Evolutionary conservation across 2,888 invertebrate genomes (phyloP).

Genomic region (Dicyrtoma fusca): DNA sequence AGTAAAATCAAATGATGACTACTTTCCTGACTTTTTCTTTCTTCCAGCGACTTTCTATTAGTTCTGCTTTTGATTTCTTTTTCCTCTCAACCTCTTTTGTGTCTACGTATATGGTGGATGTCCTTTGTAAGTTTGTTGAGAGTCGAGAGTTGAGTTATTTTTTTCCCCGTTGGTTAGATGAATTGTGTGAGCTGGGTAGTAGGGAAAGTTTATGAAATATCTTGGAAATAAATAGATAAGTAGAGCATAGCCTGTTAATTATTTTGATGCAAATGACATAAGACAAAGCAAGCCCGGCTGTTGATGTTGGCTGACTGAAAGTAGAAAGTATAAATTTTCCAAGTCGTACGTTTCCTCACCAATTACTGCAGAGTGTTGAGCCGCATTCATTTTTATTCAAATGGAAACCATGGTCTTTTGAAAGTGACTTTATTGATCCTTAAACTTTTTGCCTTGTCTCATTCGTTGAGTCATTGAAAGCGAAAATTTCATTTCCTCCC

Average conservation of each 20-base stretch:
- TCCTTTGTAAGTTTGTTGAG: background rate
- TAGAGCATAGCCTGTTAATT: constrained; percentile 53
- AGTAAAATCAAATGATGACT: background rate
- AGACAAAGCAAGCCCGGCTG: constrained; percentile 30
- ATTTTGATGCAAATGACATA: constrained; percentile 56
- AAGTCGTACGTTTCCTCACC: constrained; percentile 28
- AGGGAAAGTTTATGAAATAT: constrained; percentile 33
- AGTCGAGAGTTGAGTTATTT: background rate
- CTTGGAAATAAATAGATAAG: constrained; percentile 49
- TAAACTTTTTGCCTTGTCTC: constrained; percentile 2
- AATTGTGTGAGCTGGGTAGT: background rate
- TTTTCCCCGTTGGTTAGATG: background rate
- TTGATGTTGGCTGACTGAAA: background rate
- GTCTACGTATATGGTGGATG: too few relatives aligned
- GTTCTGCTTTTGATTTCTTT: background rate
- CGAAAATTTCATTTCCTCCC: constrained; percentile 7
- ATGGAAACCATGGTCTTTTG: constrained; percentile 18
- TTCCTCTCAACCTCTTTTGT: background rate
- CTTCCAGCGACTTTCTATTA: background rate
- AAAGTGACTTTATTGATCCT: constrained; percentile 25
- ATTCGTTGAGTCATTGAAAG: constrained; percentile 16
- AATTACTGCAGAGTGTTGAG: constrained; percentile 27
- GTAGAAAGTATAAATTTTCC: background rate
- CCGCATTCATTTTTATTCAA: constrained; percentile 29
- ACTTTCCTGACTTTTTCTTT: background rate